Evolutionary conservation across 2,113 vertebrate species (phyloP), one percentile per base, ranked within the genome.

Genomic region (Lepus americanus): DNA sequence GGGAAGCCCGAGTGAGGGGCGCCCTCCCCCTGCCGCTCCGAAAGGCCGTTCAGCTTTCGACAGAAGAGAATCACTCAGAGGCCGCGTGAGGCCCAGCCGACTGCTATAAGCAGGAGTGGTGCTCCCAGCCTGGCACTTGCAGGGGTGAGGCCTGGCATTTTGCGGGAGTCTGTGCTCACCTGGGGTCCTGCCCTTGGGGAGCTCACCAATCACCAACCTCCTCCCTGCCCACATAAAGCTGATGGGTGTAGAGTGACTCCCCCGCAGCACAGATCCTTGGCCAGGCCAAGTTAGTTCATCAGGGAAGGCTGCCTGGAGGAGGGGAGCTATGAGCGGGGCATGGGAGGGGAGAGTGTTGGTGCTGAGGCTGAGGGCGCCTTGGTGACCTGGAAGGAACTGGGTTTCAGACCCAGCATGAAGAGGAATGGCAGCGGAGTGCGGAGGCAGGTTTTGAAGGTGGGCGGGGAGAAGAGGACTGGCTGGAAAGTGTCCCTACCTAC

Each of bases 281-380:
- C 14, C 74, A 77, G 74, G 76, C 23, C 16, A n/a, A 44, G 72
- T 59, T 7, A 70, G 39, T 78, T 95, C 33, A 69, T 80, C 49
- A 77, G 84, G 77, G 80, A 76, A 92, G 77, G 13, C 80, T 69
- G 9, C 81, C 90, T 88, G 94, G 94, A 89, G 93, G 74, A 64
- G 63, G 84, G 14, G 63, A 29, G 14, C 87, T 72, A 12, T 9
- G 55, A 81, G 70, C 55, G 27, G 59, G 11, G 10, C 23, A 31
- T 83, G 76, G 27, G 44, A 69, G 70, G 29, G 85, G 61, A 85
- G 89, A 70, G 55, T 3, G 76, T 79, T 9, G 20, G 2, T 14
- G 59, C 2, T 2, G 2, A 70, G 29, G 29, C 16, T 14, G 22
- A 16, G 5, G 25, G 77, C 25, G 61, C 29, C 77, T 73, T 87